Conservation (phyloP, 2,113 vertebrate species). For the Pachypanchax playfairii region DNA sequence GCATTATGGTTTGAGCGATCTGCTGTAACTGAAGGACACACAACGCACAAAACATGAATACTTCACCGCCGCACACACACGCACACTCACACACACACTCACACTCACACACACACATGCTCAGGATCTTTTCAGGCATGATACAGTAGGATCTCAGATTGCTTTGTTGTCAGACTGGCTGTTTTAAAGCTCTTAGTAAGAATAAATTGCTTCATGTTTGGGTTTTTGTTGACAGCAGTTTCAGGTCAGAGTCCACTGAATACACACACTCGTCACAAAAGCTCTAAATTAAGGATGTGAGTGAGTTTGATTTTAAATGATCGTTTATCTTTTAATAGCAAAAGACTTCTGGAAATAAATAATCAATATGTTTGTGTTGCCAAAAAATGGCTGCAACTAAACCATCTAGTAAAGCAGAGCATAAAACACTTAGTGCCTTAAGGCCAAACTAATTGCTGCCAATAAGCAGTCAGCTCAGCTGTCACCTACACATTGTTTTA, state of each 20-base stretch:
- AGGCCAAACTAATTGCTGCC: conserved; percentile 68
- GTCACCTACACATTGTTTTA: conserved; percentile 23
- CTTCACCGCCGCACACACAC: conserved; percentile 3
- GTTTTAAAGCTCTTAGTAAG: conserved; percentile 2
- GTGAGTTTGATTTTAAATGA: conserved; percentile 33
- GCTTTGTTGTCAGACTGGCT: not conserved
- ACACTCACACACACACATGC: too few species aligned
- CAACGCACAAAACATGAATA: conserved; percentile 1
- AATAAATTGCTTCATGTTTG: not conserved
- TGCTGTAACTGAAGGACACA: not conserved
- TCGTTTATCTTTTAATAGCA: conserved; percentile 5
- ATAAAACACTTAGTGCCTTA: conserved; percentile 31
- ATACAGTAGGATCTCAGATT: not conserved
- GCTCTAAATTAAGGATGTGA: conserved; percentile 16
- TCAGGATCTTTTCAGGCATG: not conserved
- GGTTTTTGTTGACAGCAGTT: not conserved
- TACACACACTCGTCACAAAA: conserved; percentile 7
- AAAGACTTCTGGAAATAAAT: conserved; percentile 20
- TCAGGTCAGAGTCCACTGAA: conserved; percentile 6
- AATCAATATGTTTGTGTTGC: conserved; percentile 15
- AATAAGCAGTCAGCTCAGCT: conserved; percentile 60
- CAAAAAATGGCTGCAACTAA: conserved; percentile 29
- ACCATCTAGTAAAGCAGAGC: conserved; percentile 36
- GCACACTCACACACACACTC: conserved; percentile 2
- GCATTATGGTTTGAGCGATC: conserved; percentile 11